Conservation (phyloP, 64 coral and sea anemone genomes). For the Platygyra sinensis region DNA sequence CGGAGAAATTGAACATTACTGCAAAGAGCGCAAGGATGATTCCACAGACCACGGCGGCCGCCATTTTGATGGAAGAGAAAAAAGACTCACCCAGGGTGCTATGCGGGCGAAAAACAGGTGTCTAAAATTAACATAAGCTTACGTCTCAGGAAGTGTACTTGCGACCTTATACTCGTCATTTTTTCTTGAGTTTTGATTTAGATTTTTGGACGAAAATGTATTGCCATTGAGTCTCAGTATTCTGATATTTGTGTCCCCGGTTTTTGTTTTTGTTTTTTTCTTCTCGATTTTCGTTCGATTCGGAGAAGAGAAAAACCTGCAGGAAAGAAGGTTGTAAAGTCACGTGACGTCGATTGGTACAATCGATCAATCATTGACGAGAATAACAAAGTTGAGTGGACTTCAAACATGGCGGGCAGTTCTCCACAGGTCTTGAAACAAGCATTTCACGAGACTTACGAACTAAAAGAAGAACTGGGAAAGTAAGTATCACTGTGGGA, state of each 20-base stretch:
- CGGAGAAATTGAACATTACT: constrained; percentile 71
- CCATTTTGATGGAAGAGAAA: constrained; percentile 49
- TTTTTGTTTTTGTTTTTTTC: too few species aligned
- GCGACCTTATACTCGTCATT: not conserved
- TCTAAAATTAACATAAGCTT: constrained; percentile 3
- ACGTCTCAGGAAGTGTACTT: too few species aligned
- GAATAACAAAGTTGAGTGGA: constrained; percentile 48
- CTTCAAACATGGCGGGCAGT: constrained; percentile 88
- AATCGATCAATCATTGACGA: constrained; percentile 54
- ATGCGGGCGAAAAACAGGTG: constrained; percentile 26
- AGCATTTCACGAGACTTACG: constrained; percentile 91
- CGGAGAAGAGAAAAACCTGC: constrained; percentile 5
- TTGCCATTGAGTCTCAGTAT: not conserved
- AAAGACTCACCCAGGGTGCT: constrained; percentile 2
- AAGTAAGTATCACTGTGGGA: constrained; percentile 67
- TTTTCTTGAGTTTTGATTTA: not conserved
- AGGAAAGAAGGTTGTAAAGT: not conserved
- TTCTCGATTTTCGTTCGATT: not conserved
- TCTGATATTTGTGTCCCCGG: not conserved
- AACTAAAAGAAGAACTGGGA: constrained; percentile 95
- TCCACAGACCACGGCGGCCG: constrained; percentile 21
- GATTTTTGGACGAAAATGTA: not conserved
- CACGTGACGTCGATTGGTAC: constrained; percentile 60
- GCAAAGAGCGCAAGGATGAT: constrained; percentile 20
- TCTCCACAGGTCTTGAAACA: constrained; percentile 30